Base-by-base conservation (phyloP, 2,888 invertebrate species). In the Caenorhabditis imperialis region DNA sequence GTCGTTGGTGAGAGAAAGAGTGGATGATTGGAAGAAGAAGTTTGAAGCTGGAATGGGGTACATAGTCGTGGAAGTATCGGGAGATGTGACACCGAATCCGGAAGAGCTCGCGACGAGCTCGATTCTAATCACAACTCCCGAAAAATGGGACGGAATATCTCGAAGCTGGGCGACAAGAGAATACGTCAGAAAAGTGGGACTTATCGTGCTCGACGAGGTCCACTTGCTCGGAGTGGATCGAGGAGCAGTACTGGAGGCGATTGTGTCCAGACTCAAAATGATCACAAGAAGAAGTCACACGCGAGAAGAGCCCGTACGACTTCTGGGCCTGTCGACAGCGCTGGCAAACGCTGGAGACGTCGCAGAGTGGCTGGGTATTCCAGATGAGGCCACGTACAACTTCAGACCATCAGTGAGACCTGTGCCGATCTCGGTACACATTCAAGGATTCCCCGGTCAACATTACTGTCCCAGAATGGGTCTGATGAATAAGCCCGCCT, bases 401-500 rank as follows among this genome's bases (percentile, higher is more conserved):
- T 99, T 99, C 89, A 92, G 96, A 63, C 97, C 99, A 0, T 94
- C 96, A 0, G 99, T 99, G 0, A 92, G 99, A 20, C 99, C 99
- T 0, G 98, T 99, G 12, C 98, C 98, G 0, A 90, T 99, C 37
- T 95, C 95, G 90, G 93, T 93, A 12, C 96, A 96, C 87, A 95
- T 97, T 83, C 92, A 93, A 53, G 99, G 99, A 0, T 99, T 95
- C 88, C 94, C 96, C 0, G 99, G 96, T 3, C 94, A 97, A 79
- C 96, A 99, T 89, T 99, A 99, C 90, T 99, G 99, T 86, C 99
- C 99, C 0, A 92, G 99, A 50, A 99, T 99, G 99, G 93, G 96
- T 75, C 94, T 96, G 0, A 99, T 99, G 99, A 99, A 99, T 90
- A 94, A 96, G 86, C 98, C 99, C 0, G 93, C 95, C 0, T 99